These are phyloP conservation scores for Siniperca undulata DNA, from an alignment of 2,797 vertebrate genomes.

Conservation along the genomic window DNA sequence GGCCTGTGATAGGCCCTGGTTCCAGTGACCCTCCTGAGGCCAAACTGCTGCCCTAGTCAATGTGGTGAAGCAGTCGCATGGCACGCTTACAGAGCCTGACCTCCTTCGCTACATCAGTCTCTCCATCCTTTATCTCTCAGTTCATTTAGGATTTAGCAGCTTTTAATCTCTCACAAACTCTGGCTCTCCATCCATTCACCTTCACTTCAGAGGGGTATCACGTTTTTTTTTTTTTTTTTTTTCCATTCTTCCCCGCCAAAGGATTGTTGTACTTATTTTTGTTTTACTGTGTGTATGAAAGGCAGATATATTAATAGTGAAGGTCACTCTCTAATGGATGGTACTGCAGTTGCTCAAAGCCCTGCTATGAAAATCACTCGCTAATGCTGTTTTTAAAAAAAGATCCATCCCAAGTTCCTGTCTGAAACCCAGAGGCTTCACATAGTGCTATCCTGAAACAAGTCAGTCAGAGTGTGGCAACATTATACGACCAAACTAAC, in stretches of 20 bases:
- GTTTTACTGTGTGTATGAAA: constrained; percentile 24
- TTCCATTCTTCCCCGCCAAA: constrained; percentile 4
- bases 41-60: constrained; percentile 46
- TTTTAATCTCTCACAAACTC: constrained; percentile 73
- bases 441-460: not conserved
- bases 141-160: constrained; percentile 75
- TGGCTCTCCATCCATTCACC: constrained; percentile 51
- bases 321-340: constrained; percentile 52
- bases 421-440: constrained; percentile 25
- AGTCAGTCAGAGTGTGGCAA: not conserved
- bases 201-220: constrained; percentile 45
- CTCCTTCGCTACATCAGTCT: constrained; percentile 53
- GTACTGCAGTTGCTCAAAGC: constrained; percentile 35
- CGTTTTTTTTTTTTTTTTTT: constrained; percentile 43
- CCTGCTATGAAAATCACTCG: constrained; percentile 36
- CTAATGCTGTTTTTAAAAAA: constrained; percentile 41
- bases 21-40: constrained; percentile 33
- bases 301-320: constrained; percentile 45
- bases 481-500: constrained; percentile 1
- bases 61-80: constrained; percentile 55
- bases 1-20: constrained; percentile 14
- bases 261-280: constrained; percentile 12
- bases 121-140: constrained; percentile 52
- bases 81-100: constrained; percentile 62
- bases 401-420: constrained; percentile 21